Evolutionary conservation across 2,888 invertebrate species (phyloP).

Genomic region (Cantharis flavilabris): DNA sequence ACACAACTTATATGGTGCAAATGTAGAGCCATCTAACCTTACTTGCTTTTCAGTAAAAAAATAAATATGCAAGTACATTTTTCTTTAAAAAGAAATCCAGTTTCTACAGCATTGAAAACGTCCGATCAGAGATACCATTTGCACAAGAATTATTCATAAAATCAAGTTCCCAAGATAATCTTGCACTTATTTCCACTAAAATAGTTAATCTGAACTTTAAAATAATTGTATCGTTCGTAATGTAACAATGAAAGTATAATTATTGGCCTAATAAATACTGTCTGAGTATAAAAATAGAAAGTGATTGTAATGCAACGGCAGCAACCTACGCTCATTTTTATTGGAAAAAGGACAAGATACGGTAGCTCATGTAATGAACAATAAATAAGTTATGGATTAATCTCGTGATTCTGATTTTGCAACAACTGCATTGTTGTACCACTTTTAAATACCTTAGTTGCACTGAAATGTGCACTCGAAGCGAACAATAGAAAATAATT

Average conservation of each 20-base stretch:
- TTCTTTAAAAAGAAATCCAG: background rate
- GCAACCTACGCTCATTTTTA: slow-evolving; percentile 15
- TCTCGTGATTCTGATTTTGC: slow-evolving; percentile 24
- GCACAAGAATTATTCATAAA: slow-evolving; percentile 4
- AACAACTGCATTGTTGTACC: slow-evolving; percentile 14
- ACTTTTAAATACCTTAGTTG: slow-evolving; percentile 21
- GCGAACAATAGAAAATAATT: slow-evolving; percentile 11
- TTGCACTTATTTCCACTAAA: background rate
- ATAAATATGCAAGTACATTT: background rate
- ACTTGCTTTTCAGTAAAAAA: background rate
- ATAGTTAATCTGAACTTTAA: background rate
- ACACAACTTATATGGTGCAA: background rate
- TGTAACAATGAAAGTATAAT: slow-evolving; percentile 3
- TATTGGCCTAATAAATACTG: slow-evolving; percentile 12
- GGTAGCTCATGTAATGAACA: slow-evolving; percentile 17
- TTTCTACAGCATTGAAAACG: background rate
- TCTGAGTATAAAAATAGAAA: slow-evolving; percentile 1
- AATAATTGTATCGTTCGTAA: slow-evolving; percentile 1
- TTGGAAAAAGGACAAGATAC: slow-evolving; percentile 13
- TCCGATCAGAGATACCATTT: background rate
- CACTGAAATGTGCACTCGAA: slow-evolving; percentile 16
- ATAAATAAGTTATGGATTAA: slow-evolving; percentile 27
- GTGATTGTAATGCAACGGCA: slow-evolving; percentile 11
- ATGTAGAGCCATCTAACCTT: background rate
- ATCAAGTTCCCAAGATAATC: slow-evolving; percentile 9